A percentile compares a stretch with the other conserved stretches of the same genome.
Conservation (phyloP, 2,797 vertebrate genomes). For the Gymnothorax javanicus region DNA sequence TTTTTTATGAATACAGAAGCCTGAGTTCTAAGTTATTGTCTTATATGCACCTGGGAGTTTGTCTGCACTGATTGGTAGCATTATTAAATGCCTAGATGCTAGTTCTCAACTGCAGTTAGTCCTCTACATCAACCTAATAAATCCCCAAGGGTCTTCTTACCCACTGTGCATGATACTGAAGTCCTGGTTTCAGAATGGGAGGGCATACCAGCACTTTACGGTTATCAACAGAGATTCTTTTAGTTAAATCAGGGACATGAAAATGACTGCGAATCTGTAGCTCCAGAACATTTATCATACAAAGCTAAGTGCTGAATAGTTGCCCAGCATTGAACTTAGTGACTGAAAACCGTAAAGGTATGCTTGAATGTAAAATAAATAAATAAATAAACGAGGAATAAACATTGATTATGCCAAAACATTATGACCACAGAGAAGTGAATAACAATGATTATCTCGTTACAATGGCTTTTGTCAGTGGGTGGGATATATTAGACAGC, state of each 20-base stretch:
- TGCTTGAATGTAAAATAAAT: not conserved
- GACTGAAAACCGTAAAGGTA: not conserved
- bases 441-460: no score
- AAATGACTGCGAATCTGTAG: not conserved
- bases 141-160: conserved; percentile 19
- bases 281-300: not conserved
- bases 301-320: not conserved
- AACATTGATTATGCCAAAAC: no score
- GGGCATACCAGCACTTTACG: conserved; percentile 30
- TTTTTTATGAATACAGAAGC: not conserved
- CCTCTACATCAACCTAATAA: conserved; percentile 7
- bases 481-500: no score
- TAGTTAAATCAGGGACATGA: not conserved
- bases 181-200: not conserved
- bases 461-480: no score
- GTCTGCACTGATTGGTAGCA: not conserved
- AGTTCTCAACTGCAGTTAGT: not conserved
- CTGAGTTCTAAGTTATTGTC: not conserved
- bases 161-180: conserved; percentile 19
- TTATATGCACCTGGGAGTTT: not conserved
- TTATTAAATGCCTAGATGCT: not conserved
- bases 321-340: not conserved
- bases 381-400: not conserved
- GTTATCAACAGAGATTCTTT: not conserved
- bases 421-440: no score